Evolutionary conservation across 2,888 invertebrate species (phyloP).

Genomic region (Keiferia lycopersicella): DNA sequence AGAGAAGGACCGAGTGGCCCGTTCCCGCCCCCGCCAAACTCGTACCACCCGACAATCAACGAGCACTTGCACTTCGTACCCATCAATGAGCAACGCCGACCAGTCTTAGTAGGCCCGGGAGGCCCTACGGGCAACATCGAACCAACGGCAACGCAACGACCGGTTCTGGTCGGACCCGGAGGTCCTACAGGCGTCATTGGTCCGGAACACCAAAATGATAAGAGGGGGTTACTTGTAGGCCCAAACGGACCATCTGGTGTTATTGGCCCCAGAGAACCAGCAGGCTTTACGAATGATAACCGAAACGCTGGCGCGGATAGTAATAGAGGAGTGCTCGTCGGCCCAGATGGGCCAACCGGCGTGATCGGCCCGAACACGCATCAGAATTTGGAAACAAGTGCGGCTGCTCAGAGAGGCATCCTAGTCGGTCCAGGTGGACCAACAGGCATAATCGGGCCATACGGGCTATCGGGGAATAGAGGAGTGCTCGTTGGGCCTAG

Average conservation of each 20-base stretch:
- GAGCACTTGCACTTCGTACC: not conserved
- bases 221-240: too few relatives aligned
- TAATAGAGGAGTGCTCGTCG: constrained; percentile 55
- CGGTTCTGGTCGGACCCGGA: constrained; percentile 68
- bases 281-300: too few relatives aligned
- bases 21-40: constrained; percentile 45
- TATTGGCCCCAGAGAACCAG: not conserved
- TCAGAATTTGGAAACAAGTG: not conserved
- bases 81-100: not conserved
- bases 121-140: constrained; percentile 52
- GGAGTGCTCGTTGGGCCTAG: constrained; percentile 63
- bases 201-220: constrained; percentile 11
- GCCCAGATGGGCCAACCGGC: constrained; percentile 63
- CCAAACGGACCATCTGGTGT: too few relatives aligned
- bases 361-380: constrained; percentile 36
- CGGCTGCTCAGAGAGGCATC: constrained; percentile 48
- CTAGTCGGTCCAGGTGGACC: constrained; percentile 67
- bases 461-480: constrained; percentile 34
- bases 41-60: constrained; percentile 27
- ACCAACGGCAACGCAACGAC: constrained; percentile 24
- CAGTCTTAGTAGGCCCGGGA: constrained; percentile 69
- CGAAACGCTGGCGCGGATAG: too few relatives aligned
- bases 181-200: constrained; percentile 52
- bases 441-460: constrained; percentile 48
- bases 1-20: constrained; percentile 44